A percentile compares a stretch with the other conserved stretches of the same genome.
phyloP scores from a whole-genome alignment of 1,140 invertebrate species.

The Papilio glaucus region DNA sequence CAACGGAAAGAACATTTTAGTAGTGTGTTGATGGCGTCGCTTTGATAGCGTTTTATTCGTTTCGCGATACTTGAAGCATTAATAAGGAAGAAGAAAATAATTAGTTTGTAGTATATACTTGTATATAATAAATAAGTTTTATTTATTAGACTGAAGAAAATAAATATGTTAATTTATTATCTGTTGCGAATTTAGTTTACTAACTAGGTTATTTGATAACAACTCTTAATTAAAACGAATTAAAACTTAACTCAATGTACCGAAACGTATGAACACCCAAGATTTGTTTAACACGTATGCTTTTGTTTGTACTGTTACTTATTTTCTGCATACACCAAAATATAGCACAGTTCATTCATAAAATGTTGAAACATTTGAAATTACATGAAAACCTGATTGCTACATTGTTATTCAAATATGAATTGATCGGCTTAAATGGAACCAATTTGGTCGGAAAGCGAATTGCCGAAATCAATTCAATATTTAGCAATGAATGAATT shows the following conservation, averaged over 20 bases:
- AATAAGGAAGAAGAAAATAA: constrained; percentile 16
- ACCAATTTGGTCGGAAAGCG: background rate
- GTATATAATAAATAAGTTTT: no score
- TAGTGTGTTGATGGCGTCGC: constrained; percentile 1
- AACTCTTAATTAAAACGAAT: no score
- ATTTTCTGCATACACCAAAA: no score
- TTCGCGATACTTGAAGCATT: constrained; percentile 8
- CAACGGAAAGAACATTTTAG: constrained; percentile 28
- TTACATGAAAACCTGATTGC: background rate
- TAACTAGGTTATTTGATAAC: no score
- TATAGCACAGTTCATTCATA: background rate
- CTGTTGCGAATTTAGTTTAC: no score
- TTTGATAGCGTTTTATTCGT: constrained; percentile 13
- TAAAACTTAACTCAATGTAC: no score
- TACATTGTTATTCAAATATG: background rate
- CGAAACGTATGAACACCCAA: background rate
- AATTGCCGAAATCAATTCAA: background rate
- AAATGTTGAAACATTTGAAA: background rate
- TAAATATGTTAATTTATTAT: no score
- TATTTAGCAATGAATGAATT: background rate
- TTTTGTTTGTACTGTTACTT: no score
- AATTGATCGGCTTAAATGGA: background rate
- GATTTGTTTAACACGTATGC: background rate
- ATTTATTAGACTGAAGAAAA: background rate
- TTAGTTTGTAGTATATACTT: background rate